Evolutionary conservation across 2,797 vertebrate genomes (phyloP).

Genomic region (Sebastes oblongus): DNA sequence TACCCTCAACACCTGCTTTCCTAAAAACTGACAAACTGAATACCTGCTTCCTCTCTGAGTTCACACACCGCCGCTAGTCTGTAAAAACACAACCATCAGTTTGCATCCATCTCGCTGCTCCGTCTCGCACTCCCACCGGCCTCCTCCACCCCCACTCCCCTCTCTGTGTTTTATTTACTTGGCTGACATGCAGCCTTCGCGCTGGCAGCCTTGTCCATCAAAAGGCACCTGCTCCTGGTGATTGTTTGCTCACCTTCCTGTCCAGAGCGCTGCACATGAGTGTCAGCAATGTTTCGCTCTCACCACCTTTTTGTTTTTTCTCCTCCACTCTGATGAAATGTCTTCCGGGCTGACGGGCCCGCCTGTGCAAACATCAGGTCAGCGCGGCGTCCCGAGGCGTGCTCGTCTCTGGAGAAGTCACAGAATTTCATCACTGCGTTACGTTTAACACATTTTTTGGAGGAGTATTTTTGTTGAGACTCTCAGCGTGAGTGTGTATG

Average conservation of each 20-base stretch:
- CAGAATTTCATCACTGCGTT: conserved; percentile 6
- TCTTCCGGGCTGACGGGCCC: conserved; percentile 22
- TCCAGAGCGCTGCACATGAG: conserved; percentile 62
- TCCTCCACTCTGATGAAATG: conserved; percentile 46
- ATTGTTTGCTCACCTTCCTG: conserved; percentile 77
- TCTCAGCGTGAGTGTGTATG: not conserved
- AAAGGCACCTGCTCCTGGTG: conserved; percentile 77
- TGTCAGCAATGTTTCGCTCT: conserved; percentile 58
- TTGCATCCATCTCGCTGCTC: conserved; percentile 42
- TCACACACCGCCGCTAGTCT: conserved; percentile 20
- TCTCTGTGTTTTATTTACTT: conserved; percentile 56
- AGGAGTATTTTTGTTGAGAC: not conserved
- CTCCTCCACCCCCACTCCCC: not conserved
- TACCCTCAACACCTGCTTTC: not conserved
- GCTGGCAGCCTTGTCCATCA: conserved; percentile 78
- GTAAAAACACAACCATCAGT: conserved; percentile 48
- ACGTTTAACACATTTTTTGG: not conserved
- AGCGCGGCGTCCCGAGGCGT: not conserved
- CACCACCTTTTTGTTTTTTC: conserved; percentile 39
- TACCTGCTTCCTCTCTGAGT: conserved; percentile 3
- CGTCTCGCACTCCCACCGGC: not conserved
- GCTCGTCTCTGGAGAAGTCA: not conserved
- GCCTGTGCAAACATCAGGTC: conserved; percentile 39
- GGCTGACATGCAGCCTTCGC: conserved; percentile 69
- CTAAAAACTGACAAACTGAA: not conserved